phyloP scores from a whole-genome alignment of 2,888 invertebrate species.

The Phalangium opilio region DNA sequence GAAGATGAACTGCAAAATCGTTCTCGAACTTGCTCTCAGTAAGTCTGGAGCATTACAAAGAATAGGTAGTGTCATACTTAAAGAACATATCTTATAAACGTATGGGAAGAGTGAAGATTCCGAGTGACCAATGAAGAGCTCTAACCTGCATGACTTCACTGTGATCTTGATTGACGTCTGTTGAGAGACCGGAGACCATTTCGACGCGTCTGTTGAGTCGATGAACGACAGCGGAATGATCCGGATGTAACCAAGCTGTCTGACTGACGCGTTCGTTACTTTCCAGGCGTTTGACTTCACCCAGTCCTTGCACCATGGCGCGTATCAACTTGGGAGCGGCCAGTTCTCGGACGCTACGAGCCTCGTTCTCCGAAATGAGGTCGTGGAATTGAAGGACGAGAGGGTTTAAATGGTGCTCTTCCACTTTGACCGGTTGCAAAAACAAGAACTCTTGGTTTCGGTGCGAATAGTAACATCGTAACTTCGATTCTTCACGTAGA shows the following conservation, averaged over 20 bases:
- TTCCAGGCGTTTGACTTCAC: constrained; percentile 21
- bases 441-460: constrained; percentile 50
- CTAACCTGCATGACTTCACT: constrained; percentile 26
- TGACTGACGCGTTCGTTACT: constrained; percentile 29
- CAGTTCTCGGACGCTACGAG: constrained; percentile 14
- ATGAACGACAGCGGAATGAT: constrained; percentile 20
- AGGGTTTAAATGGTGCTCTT: constrained; percentile 58
- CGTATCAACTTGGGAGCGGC: constrained; percentile 24
- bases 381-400: constrained; percentile 72
- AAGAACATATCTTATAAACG: too few species aligned
- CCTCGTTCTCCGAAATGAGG: constrained; percentile 47
- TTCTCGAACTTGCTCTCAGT: constrained; percentile 6
- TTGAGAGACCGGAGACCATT: constrained; percentile 26
- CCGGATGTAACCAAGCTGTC: constrained; percentile 28
- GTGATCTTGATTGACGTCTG: constrained; percentile 20
- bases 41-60: too few species aligned
- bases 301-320: constrained; percentile 26
- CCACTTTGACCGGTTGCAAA: constrained; percentile 58
- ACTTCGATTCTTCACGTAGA: constrained; percentile 9
- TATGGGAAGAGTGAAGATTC: too few species aligned
- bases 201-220: constrained; percentile 23
- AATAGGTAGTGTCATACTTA: too few species aligned
- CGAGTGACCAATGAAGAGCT: too few species aligned
- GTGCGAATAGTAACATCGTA: constrained; percentile 54
- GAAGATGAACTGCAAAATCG: background rate